A percentile compares a stretch with the other conserved stretches of the same genome.
These are phyloP conservation scores for Conopomorpha cramerella DNA, from an alignment of 1,140 invertebrate genomes.

Conservation along the genomic window DNA sequence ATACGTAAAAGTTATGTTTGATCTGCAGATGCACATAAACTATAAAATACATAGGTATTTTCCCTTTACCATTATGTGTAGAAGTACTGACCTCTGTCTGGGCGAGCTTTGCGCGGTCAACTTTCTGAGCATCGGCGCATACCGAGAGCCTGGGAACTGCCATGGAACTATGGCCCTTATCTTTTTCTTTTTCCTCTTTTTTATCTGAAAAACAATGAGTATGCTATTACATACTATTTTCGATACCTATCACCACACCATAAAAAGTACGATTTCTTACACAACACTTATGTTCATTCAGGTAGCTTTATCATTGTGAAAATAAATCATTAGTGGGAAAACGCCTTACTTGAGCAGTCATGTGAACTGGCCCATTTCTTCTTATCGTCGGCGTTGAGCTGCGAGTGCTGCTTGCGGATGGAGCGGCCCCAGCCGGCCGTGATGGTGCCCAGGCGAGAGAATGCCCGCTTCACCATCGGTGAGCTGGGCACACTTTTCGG, in stretches of 20 bases:
- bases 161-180: constrained; percentile 71
- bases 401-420: constrained; percentile 74
- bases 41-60: no score
- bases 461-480: constrained; percentile 92
- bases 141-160: constrained; percentile 87
- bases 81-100: constrained; percentile 85
- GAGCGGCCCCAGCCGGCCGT: constrained; percentile 89
- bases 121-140: constrained; percentile 91
- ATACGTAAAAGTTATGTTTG: no score
- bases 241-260: background rate
- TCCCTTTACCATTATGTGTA: no score
- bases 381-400: constrained; percentile 80
- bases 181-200: constrained; percentile 82
- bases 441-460: constrained; percentile 84
- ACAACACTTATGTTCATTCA: no score
- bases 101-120: constrained; percentile 86
- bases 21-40: no score
- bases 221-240: background rate
- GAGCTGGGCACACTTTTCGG: constrained; percentile 92
- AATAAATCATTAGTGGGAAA: no score
- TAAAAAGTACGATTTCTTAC: no score
- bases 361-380: constrained; percentile 92
- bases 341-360: constrained; percentile 81
- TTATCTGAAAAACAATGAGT: constrained; percentile 62
- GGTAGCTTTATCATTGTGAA: no score